phyloP scores from a whole-genome alignment of 2,113 vertebrate species.

The Neomonachus schauinslandi region DNA sequence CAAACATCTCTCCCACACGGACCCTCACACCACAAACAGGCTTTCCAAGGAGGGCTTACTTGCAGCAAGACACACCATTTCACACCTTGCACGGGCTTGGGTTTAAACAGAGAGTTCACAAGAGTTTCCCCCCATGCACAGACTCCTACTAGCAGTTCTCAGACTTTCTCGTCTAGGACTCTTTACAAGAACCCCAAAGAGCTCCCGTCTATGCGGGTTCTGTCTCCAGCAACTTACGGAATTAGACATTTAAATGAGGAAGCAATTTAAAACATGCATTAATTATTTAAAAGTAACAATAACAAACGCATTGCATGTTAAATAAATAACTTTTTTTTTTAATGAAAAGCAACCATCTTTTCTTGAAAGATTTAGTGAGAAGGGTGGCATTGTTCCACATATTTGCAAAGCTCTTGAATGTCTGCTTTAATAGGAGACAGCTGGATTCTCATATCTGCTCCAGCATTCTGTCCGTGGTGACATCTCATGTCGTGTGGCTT shows the following conservation, averaged over 20 bases:
- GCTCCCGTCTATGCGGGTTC: background rate
- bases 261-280: background rate
- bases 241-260: background rate
- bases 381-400: background rate
- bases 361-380: background rate
- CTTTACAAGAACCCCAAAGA: background rate
- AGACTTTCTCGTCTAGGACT: background rate
- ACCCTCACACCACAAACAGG: fast-evolving
- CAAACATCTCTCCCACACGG: background rate
- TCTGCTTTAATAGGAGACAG: background rate
- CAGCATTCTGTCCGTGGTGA: background rate
- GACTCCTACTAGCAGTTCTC: fast-evolving
- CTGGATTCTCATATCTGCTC: background rate
- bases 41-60: background rate
- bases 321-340: background rate
- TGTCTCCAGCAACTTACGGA: background rate
- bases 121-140: background rate
- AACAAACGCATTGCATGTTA: background rate
- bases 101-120: background rate
- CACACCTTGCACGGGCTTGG: background rate
- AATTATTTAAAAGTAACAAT: background rate
- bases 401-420: background rate
- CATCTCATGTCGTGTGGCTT: fast-evolving
- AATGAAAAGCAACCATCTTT: background rate
- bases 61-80: background rate